These are phyloP conservation scores for Ochotona curzoniae DNA, from an alignment of 2,113 vertebrate species.

Conservation along the genomic window DNA sequence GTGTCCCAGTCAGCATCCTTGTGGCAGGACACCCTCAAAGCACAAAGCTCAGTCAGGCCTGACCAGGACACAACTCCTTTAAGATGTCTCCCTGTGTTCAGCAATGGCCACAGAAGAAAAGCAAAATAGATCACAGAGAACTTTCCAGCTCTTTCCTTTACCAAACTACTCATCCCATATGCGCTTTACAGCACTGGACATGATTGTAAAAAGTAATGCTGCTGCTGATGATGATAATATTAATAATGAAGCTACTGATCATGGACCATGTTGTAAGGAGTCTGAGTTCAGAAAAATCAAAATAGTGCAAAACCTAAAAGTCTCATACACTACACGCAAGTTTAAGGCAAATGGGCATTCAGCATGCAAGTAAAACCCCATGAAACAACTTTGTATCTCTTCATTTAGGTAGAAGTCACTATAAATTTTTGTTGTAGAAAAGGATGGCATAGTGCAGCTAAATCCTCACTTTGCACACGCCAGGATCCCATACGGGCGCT, in stretches of 20 bases:
- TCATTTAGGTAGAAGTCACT: neutral
- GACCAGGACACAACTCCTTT: slow-evolving; percentile 64
- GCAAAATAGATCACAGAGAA: slow-evolving; percentile 44
- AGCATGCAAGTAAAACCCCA: neutral
- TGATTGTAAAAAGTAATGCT: slow-evolving; percentile 6
- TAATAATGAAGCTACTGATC: neutral
- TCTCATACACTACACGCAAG: neutral
- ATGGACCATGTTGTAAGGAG: slow-evolving; percentile 28
- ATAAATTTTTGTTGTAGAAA: neutral
- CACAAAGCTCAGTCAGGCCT: slow-evolving; percentile 64
- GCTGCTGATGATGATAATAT: neutral
- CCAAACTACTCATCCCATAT: slow-evolving; percentile 36
- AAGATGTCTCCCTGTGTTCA: slow-evolving; percentile 49
- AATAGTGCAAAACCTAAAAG: slow-evolving; percentile 3
- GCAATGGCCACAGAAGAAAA: slow-evolving; percentile 13
- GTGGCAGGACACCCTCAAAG: slow-evolving; percentile 85
- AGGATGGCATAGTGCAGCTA: too few species aligned
- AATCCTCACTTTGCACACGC: too few species aligned
- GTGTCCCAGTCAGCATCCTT: slow-evolving; percentile 86
- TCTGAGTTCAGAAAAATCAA: slow-evolving; percentile 43
- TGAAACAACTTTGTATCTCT: neutral
- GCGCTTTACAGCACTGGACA: slow-evolving; percentile 21
- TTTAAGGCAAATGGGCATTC: slow-evolving; percentile 1
- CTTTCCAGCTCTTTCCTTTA: slow-evolving; percentile 20
- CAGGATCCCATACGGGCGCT: too few species aligned